Conservation (phyloP, 2,797 vertebrate species). For the Platyrinchus mystaceus region DNA sequence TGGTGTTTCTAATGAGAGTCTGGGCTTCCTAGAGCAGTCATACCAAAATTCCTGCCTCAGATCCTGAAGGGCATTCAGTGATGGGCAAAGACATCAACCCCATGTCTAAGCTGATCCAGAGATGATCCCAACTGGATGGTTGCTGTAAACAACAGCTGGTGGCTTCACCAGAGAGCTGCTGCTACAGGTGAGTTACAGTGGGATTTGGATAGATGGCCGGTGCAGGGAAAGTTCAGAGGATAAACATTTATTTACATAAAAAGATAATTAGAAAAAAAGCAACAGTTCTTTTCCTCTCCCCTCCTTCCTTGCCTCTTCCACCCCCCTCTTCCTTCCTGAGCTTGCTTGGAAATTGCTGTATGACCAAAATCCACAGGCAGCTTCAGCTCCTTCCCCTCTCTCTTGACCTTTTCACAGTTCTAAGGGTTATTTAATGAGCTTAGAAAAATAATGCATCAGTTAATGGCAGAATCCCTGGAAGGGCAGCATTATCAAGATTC, state of each 20-base stretch:
- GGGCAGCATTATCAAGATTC: neutral
- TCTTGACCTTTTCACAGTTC: slow-evolving; percentile 61
- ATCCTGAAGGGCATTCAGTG: neutral
- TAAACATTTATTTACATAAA: neutral
- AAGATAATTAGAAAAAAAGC: neutral
- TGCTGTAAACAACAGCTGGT: neutral
- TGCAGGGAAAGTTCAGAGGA: neutral
- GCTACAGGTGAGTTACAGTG: neutral
- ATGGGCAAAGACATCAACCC: neutral
- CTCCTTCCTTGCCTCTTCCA: neutral
- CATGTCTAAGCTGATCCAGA: neutral
- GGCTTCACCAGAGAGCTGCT: neutral
- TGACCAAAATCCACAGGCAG: slow-evolving; percentile 28
- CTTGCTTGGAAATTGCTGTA: slow-evolving; percentile 19
- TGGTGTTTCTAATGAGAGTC: neutral
- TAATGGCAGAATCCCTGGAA: slow-evolving; percentile 57
- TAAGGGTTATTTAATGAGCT: slow-evolving; percentile 65
- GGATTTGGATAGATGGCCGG: neutral
- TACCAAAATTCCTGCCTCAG: neutral
- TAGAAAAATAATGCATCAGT: slow-evolving; percentile 59
- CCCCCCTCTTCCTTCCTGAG: neutral
- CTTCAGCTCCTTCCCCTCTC: slow-evolving; percentile 25
- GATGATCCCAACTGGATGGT: neutral
- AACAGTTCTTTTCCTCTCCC: neutral
- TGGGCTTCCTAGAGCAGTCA: neutral